Conservation (phyloP, 2,888 invertebrate genomes). For the Drosophila diplacantha region DNA sequence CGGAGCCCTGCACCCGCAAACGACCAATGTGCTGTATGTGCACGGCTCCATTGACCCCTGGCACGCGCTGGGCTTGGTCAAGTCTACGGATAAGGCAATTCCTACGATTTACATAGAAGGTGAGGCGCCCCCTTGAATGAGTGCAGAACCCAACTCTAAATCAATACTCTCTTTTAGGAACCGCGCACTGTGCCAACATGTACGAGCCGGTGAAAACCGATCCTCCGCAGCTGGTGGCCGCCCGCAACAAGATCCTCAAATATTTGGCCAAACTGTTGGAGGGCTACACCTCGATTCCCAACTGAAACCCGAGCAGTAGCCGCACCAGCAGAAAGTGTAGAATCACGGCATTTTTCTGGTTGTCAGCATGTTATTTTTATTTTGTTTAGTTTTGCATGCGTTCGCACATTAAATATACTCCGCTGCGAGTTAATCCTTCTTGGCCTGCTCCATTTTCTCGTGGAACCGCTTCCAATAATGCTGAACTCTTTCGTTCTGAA, state of each 20-base stretch:
- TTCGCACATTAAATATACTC: constrained; percentile 13
- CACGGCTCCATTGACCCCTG: constrained; percentile 94
- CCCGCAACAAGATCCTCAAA: constrained; percentile 81
- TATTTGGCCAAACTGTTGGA: constrained; percentile 60
- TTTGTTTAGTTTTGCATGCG: constrained; percentile 17
- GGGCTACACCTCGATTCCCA: constrained; percentile 38
- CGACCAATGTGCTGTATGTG: constrained; percentile 87
- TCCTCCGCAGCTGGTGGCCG: constrained; percentile 82
- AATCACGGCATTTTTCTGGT: constrained; percentile 17
- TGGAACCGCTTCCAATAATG: constrained; percentile 65
- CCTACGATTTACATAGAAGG: constrained; percentile 88
- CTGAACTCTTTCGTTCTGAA: constrained; percentile 58
- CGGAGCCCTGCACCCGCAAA: constrained; percentile 85
- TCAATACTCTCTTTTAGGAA: constrained; percentile 80
- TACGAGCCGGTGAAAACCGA: constrained; percentile 86
- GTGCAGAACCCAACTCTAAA: neutral
- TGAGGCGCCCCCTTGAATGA: constrained; percentile 62
- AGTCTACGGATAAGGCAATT: constrained; percentile 79
- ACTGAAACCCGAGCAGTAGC: constrained; percentile 10
- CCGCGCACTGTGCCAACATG: constrained; percentile 97
- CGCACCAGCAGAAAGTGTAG: neutral
- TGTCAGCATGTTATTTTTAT: constrained; percentile 38
- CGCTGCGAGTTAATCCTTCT: constrained; percentile 51
- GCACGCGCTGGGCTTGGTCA: constrained; percentile 87
- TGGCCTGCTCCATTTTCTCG: constrained; percentile 70